A percentile compares a stretch with the other conserved stretches of the same genome.
Evolutionary conservation across 2,797 vertebrate species (phyloP).

Genomic region (Anguilla marmorata): DNA sequence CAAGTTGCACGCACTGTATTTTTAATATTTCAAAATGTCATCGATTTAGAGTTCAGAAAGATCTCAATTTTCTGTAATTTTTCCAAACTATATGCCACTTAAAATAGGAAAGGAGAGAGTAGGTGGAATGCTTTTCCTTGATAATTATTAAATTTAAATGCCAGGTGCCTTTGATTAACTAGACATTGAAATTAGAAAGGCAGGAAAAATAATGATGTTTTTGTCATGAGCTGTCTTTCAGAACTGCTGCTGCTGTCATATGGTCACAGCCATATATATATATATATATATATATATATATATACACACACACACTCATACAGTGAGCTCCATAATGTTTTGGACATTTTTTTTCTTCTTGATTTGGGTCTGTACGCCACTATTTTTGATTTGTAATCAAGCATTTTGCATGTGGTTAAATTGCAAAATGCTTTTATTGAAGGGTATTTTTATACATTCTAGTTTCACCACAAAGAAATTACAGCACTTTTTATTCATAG

Average conservation of each 20-base stretch:
- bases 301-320: too few species aligned
- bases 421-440: too few species aligned
- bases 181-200: slow-evolving; percentile 29
- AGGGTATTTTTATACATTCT: too few species aligned
- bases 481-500: too few species aligned
- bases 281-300: neutral
- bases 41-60: slow-evolving; percentile 34
- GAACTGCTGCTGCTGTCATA: neutral
- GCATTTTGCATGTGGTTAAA: too few species aligned
- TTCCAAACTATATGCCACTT: slow-evolving; percentile 29
- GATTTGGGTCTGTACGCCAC: too few species aligned
- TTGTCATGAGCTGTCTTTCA: slow-evolving; percentile 21
- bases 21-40: slow-evolving; percentile 35
- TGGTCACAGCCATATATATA: neutral
- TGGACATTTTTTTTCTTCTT: too few species aligned
- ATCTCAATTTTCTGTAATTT: slow-evolving; percentile 38
- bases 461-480: too few species aligned
- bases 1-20: slow-evolving; percentile 19
- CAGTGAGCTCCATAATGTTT: too few species aligned
- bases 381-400: too few species aligned
- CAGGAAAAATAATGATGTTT: slow-evolving; percentile 25
- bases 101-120: slow-evolving; percentile 28
- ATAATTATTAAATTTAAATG: slow-evolving; percentile 35
- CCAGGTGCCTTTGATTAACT: slow-evolving; percentile 26
- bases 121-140: slow-evolving; percentile 1